Evolutionary conservation across 2,888 invertebrate genomes (phyloP), one percentile per base, ranked within the genome.

Genomic region (Dicyrtomina minuta): DNA sequence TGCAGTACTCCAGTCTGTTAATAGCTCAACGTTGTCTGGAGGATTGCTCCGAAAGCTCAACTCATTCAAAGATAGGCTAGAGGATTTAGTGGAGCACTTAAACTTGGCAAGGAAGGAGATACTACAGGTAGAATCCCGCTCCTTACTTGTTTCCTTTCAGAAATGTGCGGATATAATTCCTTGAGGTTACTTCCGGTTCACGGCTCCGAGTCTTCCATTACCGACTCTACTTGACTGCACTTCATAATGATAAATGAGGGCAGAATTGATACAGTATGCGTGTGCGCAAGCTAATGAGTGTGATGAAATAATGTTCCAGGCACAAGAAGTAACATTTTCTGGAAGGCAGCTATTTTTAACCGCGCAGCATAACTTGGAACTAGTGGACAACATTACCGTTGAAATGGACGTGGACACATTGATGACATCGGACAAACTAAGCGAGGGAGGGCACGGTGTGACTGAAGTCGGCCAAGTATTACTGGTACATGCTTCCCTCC

Each of bases 381-480:
- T 69, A 1, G 66, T 76, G 17, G 74, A 75, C 27, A 67, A 74
- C 20, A 62, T 71, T 27, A 70, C 68, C 0, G 27, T 72, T 13
- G 68, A 73, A 2, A 68, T 75, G 71, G 76, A 77, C 15, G 59
- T 69, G 67, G 56, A 62, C 12, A 70, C 58, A n/a, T 39, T 75
- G 1, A 65, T 70, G 61, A 68, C 72, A 2, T 33, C 65, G 4
- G 72, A 72, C 13, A 65, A 53, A 33, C 24, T 73, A 10, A 70
- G 67, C 24, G 72, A 74, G 33, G 70, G 65, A 0, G 68, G 58
- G 0, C 70, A 74, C 55, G 8, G 59, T 10, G 33, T 68, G 5
- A 71, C 66, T 0, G 77, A 77, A 66, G 55, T 64, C 13, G 72
- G 73, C 1, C 72, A 75, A 68, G 70, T 74, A 39, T 39, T 75